Evolutionary conservation across 2,113 vertebrate genomes (phyloP).

Genomic region (Mobula birostris): DNA sequence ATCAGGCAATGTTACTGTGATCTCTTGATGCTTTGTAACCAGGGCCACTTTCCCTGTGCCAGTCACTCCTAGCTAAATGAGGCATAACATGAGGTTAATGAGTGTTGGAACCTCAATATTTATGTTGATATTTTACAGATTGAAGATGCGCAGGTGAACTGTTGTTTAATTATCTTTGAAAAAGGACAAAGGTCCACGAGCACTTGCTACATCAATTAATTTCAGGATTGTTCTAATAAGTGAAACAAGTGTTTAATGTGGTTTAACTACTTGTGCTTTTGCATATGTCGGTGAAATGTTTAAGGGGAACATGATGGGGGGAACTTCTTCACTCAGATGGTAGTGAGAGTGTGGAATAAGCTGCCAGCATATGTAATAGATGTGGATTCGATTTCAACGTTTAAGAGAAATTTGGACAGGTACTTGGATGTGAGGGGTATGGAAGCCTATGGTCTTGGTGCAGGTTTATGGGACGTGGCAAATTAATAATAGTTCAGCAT

Average conservation of each 20-base stretch:
- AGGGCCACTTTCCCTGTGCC: neutral
- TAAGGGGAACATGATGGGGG: too few species aligned
- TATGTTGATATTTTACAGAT: neutral
- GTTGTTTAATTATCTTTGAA: neutral
- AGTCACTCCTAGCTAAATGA: neutral
- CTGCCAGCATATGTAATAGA: too few species aligned
- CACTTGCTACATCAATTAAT: neutral
- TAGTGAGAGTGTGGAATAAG: too few species aligned
- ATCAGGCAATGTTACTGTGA: neutral
- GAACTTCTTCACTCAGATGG: too few species aligned
- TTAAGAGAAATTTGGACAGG: too few species aligned
- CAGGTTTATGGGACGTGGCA: too few species aligned
- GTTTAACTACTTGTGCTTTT: neutral
- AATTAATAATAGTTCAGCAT: too few species aligned
- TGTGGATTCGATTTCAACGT: too few species aligned
- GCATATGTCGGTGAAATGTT: neutral
- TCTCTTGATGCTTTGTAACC: neutral
- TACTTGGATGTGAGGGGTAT: too few species aligned
- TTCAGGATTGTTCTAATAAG: neutral
- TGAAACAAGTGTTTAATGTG: neutral
- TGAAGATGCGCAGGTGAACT: neutral
- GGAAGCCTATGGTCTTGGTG: too few species aligned
- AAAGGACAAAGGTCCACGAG: neutral
- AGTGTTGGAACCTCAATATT: neutral
- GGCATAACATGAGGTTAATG: neutral